These are phyloP conservation scores for Hetaerina titia DNA, from an alignment of 2,888 invertebrate genomes.

Conservation along the genomic window DNA sequence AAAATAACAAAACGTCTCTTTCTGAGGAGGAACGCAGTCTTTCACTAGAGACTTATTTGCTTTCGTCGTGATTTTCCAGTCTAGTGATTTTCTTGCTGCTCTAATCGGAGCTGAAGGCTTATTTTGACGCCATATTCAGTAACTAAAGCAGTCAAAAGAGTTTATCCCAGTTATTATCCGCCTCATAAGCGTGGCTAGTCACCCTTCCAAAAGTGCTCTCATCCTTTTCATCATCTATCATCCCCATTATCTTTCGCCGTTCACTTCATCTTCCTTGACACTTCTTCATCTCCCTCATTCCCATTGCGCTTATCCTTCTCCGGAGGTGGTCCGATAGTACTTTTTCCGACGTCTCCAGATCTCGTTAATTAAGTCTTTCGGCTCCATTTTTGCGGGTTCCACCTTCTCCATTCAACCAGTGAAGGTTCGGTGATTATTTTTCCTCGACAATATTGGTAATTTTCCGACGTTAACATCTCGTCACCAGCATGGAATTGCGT, in stretches of 20 bases:
- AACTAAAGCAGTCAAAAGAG: neutral
- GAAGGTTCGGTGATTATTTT: neutral
- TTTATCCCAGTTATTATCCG: slow-evolving; percentile 14
- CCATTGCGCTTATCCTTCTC: neutral
- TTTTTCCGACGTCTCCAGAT: neutral
- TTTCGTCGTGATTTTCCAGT: neutral
- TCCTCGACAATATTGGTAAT: neutral
- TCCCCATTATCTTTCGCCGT: neutral
- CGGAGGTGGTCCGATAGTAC: neutral
- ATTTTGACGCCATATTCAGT: neutral
- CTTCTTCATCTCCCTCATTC: neutral
- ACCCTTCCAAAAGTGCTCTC: neutral
- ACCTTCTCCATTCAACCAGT: neutral
- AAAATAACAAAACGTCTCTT: neutral
- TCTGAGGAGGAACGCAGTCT: neutral
- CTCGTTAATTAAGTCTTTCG: neutral
- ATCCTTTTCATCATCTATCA: slow-evolving; percentile 20
- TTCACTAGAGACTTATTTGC: neutral
- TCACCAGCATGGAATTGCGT: neutral
- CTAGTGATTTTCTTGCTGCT: neutral
- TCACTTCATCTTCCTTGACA: neutral
- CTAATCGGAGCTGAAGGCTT: neutral
- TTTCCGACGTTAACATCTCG: neutral
- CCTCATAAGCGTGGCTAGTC: neutral
- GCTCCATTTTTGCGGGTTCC: neutral